These are phyloP conservation scores for Cassiopea xamachana DNA, from an alignment of 30 jellyfish, hydroid and myxozoan species.

Conservation along the genomic window DNA sequence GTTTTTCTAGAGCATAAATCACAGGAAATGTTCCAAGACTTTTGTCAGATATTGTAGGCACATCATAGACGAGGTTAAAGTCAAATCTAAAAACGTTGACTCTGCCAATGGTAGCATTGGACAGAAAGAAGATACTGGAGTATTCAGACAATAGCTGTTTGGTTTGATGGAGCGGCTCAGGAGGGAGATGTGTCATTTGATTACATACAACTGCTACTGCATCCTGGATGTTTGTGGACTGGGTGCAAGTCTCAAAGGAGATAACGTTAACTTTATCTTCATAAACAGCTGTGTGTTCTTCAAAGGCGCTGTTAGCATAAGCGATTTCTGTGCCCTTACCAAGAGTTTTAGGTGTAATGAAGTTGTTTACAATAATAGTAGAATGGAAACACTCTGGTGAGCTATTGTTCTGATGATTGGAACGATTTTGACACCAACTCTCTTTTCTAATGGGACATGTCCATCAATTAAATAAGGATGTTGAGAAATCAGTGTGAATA, in stretches of 20 bases:
- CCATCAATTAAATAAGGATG: conserved; percentile 38
- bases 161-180: conserved; percentile 49
- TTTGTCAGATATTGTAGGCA: not conserved
- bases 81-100: conserved; percentile 45
- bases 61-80: conserved; percentile 26
- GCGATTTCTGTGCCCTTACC: not conserved
- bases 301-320: conserved; percentile 21
- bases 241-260: not conserved
- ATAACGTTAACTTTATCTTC: conserved; percentile 36
- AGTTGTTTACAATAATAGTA: conserved; percentile 28
- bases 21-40: too few species aligned
- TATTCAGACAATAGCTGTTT: conserved; percentile 16
- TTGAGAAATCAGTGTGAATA: conserved; percentile 34
- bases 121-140: conserved; percentile 27
- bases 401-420: conserved; percentile 7
- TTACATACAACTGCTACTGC: conserved; percentile 1
- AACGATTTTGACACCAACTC: conserved; percentile 26
- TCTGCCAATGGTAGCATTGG: conserved; percentile 38
- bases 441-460: conserved; percentile 42
- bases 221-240: conserved; percentile 1
- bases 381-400: conserved; percentile 29
- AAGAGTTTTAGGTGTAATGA: not conserved
- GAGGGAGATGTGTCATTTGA: conserved; percentile 45
- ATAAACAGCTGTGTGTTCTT: not conserved
- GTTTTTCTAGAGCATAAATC: too few species aligned